Base-by-base conservation (phyloP, 2,113 vertebrate genomes). In the Thomomys bottae region DNA sequence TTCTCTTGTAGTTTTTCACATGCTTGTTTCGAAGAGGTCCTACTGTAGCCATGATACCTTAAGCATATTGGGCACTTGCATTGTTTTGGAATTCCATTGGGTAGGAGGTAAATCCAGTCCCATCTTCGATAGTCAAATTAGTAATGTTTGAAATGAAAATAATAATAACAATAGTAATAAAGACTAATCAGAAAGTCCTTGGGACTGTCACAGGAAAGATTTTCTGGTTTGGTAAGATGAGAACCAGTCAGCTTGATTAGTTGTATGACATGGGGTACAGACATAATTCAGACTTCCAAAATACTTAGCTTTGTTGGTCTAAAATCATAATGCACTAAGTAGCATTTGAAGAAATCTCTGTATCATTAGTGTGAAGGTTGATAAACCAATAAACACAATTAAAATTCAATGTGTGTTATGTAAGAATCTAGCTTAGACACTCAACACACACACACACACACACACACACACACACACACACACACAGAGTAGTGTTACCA, bases 261-360 rank as follows among this genome's bases (percentile, higher is more conserved):
- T 26, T 38, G 0, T 24, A 20, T 84, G 67, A 76, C 34, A 40
- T 91, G 86, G 40, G 8, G 23, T 63, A 3, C 23, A 49, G 42
- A 87, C 6, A 8, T 12, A 66, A 76, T 77, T 79, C 61, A 40
- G 66, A 21, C 64, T 77, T 57, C 68, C 87, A 38, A 91, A 67
- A 38, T 17, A 28, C n/a, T 76, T 36, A 17, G 24, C 38, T 88
- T 64, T 75, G 40, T 59, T 34, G 76, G 42, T 78, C 75, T 36
- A 66, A 23, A 75, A 32, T 80, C 20, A 8, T 45, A 72, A n/a
- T 8, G 26, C 3, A 20, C 42, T 77, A 36, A 38, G 80, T 61
- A 57, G 57, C 73, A 63, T 23, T 72, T 28, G 72, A 77, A 70
- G 84, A 68, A 84, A 67, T 70, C 34, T 61, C 36, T 36, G 57